Base-by-base conservation (phyloP, 2,797 vertebrate genomes). In the Margarornis squamiger region DNA sequence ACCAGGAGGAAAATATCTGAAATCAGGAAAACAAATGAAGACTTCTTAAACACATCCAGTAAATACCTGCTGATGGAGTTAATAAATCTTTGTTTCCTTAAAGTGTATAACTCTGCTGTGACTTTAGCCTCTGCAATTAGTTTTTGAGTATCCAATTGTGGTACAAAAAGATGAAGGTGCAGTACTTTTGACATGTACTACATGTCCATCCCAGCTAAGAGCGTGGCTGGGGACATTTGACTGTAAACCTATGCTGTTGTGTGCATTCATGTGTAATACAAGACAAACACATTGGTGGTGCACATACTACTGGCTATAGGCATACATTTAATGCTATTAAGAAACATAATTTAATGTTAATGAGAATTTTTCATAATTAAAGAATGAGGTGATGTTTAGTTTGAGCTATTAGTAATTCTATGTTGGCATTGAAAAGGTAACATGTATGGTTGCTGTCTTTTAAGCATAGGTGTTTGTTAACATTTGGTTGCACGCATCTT, bases 161-260 rank as follows among this genome's bases (percentile, higher is more conserved):
- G n/a, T 57, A 26, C 62, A 57, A 24, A 49, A 79, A 52, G 12
- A 16, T 3, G 6, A 59, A 74, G 43, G 19, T 24, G 8, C 12
- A 34, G 10, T n/a, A 18, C 61, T 73, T 9, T 36, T 36, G 36
- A 36, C 36, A 36, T 36, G 36, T 36, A 39, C n/a, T 62, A 1
- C 0, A 0, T 34, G 22, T 27, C 29, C 46, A 11, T 38, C n/a
- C 32, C 10, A 36, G 13, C 17, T 30, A n/a, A 23, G 7, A 80
- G n/a, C 0, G 2, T 58, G 43, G 49, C 41, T 52, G 12, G 45
- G 36, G 46, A 27, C 1, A 1, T 29, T 26, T 24, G 32, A 5
- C 22, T 51, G 10, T 54, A 65, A 73, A 27, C 15, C 38, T 38
- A 0, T 20, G 3, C 18, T 38, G 20, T 24, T 77, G 29, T 36